These are phyloP conservation scores for Spermophilus dauricus DNA, from an alignment of 2,113 vertebrate species.

Conservation along the genomic window DNA sequence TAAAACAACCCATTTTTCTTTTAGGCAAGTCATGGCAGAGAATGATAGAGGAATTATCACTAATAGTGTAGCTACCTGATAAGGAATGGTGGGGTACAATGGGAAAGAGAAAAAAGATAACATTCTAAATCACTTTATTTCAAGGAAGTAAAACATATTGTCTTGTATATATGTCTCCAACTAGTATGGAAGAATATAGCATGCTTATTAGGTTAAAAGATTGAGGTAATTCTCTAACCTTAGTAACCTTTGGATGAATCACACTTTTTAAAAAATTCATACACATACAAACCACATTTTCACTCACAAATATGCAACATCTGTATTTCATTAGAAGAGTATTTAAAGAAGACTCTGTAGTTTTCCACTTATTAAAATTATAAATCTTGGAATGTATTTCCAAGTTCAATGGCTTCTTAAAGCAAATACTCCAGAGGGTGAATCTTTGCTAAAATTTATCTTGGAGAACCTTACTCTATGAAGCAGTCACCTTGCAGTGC, in stretches of 20 bases:
- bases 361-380: not conserved
- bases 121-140: not conserved
- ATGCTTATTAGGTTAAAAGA: not conserved
- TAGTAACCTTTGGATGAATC: not conserved
- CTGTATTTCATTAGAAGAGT: not conserved
- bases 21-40: not conserved
- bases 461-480: not conserved
- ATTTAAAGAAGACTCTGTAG: not conserved
- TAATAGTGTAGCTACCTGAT: not conserved
- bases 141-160: not conserved
- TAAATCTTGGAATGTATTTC: not conserved
- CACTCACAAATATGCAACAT: not conserved
- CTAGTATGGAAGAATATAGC: not conserved
- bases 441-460: not conserved
- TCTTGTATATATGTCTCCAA: not conserved
- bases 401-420: not conserved
- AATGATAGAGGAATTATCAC: not conserved
- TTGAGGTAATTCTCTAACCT: not conserved
- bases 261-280: not conserved
- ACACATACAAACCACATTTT: not conserved
- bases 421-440: not conserved
- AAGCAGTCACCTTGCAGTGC: not conserved
- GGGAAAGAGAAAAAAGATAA: not conserved
- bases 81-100: not conserved
- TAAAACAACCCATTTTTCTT: not conserved